These are phyloP conservation scores for Sebastes hubbsi DNA, from an alignment of 2,797 vertebrate genomes.

Conservation along the genomic window DNA sequence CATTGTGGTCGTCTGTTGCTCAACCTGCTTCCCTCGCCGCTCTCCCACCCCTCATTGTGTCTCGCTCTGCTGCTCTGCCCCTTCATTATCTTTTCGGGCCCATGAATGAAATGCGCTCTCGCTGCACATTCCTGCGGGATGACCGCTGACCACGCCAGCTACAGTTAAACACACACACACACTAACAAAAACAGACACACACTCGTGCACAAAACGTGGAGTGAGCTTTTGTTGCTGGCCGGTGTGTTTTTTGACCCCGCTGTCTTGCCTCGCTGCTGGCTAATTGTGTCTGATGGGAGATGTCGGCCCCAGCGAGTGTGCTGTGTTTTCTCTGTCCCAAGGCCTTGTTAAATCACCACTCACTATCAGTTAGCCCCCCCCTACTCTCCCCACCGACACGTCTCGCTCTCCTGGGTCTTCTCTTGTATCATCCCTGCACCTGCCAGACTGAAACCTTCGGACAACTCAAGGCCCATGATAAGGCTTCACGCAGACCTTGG, in stretches of 20 bases:
- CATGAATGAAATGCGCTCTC: conserved; percentile 74
- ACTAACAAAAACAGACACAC: conserved; percentile 27
- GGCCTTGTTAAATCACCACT: conserved; percentile 68
- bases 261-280: conserved; percentile 40
- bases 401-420: conserved; percentile 38
- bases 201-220: conserved; percentile 22
- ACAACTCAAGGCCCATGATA: conserved; percentile 63
- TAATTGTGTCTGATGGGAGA: conserved; percentile 69
- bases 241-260: conserved; percentile 34
- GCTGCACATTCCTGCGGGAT: conserved; percentile 77
- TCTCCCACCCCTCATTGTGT: conserved; percentile 66
- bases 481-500: conserved; percentile 66
- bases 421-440: conserved; percentile 50
- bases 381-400: background rate
- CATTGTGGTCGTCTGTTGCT: conserved; percentile 59
- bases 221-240: conserved; percentile 34
- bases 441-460: conserved; percentile 52
- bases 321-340: conserved; percentile 25
- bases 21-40: conserved; percentile 32
- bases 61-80: conserved; percentile 64
- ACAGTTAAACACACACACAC: conserved; percentile 52
- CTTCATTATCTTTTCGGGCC: conserved; percentile 64
- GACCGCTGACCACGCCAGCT: conserved; percentile 64
- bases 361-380: conserved; percentile 48
- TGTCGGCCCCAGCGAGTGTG: conserved; percentile 16